phyloP scores from a whole-genome alignment of 1,140 invertebrate genomes.

The Drosophila sucinea region DNA sequence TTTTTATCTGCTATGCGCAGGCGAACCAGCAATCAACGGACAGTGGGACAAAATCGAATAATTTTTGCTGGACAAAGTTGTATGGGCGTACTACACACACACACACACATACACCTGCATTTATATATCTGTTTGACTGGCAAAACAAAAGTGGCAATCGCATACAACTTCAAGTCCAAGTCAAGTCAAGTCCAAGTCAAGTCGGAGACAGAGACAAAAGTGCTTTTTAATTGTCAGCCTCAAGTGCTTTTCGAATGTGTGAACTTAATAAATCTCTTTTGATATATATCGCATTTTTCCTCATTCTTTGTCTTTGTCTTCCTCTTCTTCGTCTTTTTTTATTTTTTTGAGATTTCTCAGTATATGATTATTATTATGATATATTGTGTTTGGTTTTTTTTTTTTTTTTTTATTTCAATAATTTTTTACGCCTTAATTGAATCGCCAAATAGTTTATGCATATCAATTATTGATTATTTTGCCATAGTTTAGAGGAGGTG shows the following conservation, averaged over 20 bases:
- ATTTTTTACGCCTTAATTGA: slow-evolving; percentile 54
- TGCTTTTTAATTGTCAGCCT: slow-evolving; percentile 80
- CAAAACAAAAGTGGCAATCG: slow-evolving; percentile 59
- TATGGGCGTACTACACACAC: slow-evolving; percentile 49
- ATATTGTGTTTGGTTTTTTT: slow-evolving; percentile 43
- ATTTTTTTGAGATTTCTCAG: slow-evolving; percentile 7
- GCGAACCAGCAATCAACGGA: slow-evolving; percentile 63
- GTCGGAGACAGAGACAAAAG: slow-evolving; percentile 43
- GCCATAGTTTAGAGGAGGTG: neutral
- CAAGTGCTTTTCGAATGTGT: slow-evolving; percentile 77
- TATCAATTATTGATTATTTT: slow-evolving; percentile 46
- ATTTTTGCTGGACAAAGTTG: slow-evolving; percentile 24
- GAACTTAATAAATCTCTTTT: slow-evolving; percentile 76
- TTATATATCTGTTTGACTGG: slow-evolving; percentile 28
- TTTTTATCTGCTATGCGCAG: slow-evolving; percentile 47
- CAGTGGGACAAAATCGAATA: slow-evolving; percentile 14
- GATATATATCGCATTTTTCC: slow-evolving; percentile 34
- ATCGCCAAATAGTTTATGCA: slow-evolving; percentile 53
- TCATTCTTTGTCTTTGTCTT: slow-evolving; percentile 42
- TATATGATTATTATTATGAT: slow-evolving; percentile 11
- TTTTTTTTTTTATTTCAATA: slow-evolving; percentile 2
- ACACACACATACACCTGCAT: slow-evolving; percentile 26
- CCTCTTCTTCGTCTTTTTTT: neutral
- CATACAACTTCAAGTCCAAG: slow-evolving; percentile 38
- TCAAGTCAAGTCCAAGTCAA: slow-evolving; percentile 32